Conservation (phyloP, 1,140 invertebrate genomes). For the Drosophila prosaltans region DNA sequence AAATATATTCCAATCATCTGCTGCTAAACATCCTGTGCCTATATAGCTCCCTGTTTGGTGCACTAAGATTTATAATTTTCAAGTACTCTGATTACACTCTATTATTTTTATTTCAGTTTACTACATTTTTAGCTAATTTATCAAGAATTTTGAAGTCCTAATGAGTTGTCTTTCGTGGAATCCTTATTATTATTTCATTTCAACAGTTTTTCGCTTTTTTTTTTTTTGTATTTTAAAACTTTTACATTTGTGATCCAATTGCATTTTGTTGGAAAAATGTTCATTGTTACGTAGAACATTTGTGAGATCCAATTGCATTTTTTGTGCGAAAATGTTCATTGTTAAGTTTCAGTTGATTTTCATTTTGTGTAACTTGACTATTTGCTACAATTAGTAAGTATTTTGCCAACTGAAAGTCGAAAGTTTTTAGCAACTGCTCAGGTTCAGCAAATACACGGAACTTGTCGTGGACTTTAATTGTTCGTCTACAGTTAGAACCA, state of each 20-base stretch:
- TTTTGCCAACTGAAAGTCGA: conserved; percentile 2
- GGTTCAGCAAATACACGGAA: conserved; percentile 49
- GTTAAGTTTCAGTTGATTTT: conserved; percentile 7
- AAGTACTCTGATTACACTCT: too few species aligned
- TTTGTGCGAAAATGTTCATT: neutral
- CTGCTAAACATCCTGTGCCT: too few species aligned
- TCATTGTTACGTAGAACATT: neutral
- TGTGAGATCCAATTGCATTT: conserved; percentile 1
- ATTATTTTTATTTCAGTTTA: neutral
- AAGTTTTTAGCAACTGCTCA: conserved; percentile 11
- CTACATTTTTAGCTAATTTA: neutral
- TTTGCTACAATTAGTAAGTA: conserved; percentile 40
- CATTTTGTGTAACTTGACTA: conserved; percentile 47
- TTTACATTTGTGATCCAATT: neutral
- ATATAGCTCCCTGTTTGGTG: too few species aligned
- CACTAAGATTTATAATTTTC: too few species aligned
- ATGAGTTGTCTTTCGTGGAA: neutral
- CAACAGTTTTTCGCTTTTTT: too few species aligned
- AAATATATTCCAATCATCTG: too few species aligned
- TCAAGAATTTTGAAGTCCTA: neutral
- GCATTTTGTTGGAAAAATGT: neutral
- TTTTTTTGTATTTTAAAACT: too few species aligned
- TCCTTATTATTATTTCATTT: too few species aligned
- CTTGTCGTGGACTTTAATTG: conserved; percentile 59
- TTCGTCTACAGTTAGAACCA: neutral